Evolutionary conservation across 2,113 vertebrate species (phyloP).

Genomic region (Indri indri): DNA sequence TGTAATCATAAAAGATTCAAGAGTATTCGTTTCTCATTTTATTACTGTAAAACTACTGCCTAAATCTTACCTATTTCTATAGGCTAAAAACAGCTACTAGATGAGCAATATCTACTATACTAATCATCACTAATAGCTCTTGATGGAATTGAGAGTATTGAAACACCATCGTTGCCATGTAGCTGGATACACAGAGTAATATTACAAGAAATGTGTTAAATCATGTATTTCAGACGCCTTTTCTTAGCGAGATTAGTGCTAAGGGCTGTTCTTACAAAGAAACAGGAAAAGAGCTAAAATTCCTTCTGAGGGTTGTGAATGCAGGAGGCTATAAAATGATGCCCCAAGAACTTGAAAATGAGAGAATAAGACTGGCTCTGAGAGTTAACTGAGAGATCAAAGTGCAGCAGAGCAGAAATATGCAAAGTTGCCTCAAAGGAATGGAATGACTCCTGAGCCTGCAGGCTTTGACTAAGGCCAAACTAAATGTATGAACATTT

Average conservation of each 20-base stretch:
- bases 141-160: slow-evolving; percentile 45
- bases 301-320: neutral
- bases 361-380: neutral
- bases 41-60: slow-evolving; percentile 71
- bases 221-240: slow-evolving; percentile 61
- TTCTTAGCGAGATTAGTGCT: slow-evolving; percentile 38
- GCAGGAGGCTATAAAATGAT: neutral
- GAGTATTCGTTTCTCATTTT: slow-evolving; percentile 77
- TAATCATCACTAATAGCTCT: slow-evolving; percentile 72
- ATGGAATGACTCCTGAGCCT: neutral
- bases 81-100: slow-evolving; percentile 74
- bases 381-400: slow-evolving; percentile 7
- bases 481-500: neutral
- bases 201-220: slow-evolving; percentile 12
- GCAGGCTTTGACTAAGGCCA: neutral
- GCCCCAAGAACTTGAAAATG: neutral
- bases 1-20: slow-evolving; percentile 81
- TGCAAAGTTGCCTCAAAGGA: neutral
- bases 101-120: slow-evolving; percentile 57
- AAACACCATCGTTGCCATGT: slow-evolving; percentile 53
- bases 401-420: slow-evolving; percentile 28
- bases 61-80: slow-evolving; percentile 77
- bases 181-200: slow-evolving; percentile 12
- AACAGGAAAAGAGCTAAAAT: neutral
- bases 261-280: neutral